Percentiles rank a stretch among this genome's conserved stretches.
These are phyloP conservation scores for Orthosia cruda DNA, from an alignment of 2,888 invertebrate species.

Conservation along the genomic window DNA sequence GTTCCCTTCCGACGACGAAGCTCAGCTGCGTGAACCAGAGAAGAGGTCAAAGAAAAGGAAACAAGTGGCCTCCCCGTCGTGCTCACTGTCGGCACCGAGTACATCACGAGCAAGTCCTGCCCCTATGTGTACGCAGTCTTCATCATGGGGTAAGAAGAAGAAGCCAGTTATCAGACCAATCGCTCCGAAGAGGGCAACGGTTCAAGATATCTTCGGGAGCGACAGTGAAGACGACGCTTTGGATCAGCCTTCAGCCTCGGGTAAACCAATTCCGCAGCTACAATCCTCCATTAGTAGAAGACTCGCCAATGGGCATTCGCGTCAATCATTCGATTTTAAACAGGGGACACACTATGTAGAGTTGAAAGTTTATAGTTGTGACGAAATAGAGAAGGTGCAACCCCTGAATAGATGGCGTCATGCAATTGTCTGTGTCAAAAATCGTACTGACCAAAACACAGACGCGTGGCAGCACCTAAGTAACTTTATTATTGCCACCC, in stretches of 20 bases:
- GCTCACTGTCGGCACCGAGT: neutral
- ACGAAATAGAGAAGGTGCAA: neutral
- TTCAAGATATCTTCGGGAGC: neutral
- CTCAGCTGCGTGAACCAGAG: neutral
- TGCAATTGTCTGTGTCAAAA: neutral
- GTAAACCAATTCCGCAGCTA: neutral
- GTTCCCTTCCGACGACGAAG: neutral
- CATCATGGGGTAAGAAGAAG: neutral
- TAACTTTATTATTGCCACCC: neutral
- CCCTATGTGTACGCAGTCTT: neutral
- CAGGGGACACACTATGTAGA: too few relatives aligned
- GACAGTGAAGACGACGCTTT: neutral
- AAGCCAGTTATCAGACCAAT: conserved; percentile 1
- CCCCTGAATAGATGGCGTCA: neutral
- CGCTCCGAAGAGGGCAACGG: neutral
- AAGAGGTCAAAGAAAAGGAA: neutral
- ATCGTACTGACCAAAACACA: neutral
- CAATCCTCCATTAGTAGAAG: neutral
- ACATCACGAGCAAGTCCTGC: neutral
- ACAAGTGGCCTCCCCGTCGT: too few relatives aligned
- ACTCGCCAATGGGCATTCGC: neutral
- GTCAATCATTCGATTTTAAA: neutral
- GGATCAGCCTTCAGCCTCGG: neutral
- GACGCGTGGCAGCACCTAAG: neutral
- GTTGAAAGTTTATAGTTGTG: neutral